Conservation (phyloP, 1,140 invertebrate genomes). For the Drosophila sp. region DNA sequence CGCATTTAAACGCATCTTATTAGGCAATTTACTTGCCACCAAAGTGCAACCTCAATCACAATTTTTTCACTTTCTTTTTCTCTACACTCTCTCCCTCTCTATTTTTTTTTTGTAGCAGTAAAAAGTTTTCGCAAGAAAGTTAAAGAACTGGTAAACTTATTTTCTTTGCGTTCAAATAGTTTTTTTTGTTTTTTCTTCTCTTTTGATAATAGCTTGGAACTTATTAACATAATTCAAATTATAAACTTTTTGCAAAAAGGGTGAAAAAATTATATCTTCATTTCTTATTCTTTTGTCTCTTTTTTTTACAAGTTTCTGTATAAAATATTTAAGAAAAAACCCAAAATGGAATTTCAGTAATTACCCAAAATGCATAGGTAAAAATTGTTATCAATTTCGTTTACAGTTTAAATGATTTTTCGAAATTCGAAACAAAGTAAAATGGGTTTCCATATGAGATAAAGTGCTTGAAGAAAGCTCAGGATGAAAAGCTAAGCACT, state of each 20-base stretch:
- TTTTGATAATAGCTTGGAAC: slow-evolving; percentile 64
- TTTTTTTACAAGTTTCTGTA: slow-evolving; percentile 35
- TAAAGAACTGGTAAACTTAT: slow-evolving; percentile 55
- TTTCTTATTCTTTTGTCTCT: slow-evolving; percentile 3
- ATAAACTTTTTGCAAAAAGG: slow-evolving; percentile 14
- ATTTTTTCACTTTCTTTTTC: slow-evolving; percentile 11
- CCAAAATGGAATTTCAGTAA: slow-evolving; percentile 34
- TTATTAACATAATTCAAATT: slow-evolving; percentile 66
- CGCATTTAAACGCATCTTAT: slow-evolving; percentile 52
- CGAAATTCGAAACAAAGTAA: background rate
- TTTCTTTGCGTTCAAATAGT: slow-evolving; percentile 58
- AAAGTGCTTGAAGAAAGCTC: background rate
- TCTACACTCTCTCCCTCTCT: background rate
- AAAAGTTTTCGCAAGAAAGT: slow-evolving; percentile 44
- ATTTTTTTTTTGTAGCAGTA: slow-evolving; percentile 37
- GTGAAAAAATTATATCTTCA: background rate
- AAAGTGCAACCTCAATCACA: slow-evolving; percentile 3
- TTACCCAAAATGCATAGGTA: slow-evolving; percentile 33
- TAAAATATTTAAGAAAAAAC: slow-evolving; percentile 53
- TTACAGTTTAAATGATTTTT: background rate
- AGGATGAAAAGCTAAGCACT: background rate
- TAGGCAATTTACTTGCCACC: slow-evolving; percentile 30
- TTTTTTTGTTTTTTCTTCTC: slow-evolving; percentile 25
- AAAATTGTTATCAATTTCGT: slow-evolving; percentile 4
- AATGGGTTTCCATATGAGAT: background rate